Percentiles rank a stretch among this genome's conserved stretches.
phyloP scores from a whole-genome alignment of 2,888 invertebrate species.

The Limnephilus lunatus region DNA sequence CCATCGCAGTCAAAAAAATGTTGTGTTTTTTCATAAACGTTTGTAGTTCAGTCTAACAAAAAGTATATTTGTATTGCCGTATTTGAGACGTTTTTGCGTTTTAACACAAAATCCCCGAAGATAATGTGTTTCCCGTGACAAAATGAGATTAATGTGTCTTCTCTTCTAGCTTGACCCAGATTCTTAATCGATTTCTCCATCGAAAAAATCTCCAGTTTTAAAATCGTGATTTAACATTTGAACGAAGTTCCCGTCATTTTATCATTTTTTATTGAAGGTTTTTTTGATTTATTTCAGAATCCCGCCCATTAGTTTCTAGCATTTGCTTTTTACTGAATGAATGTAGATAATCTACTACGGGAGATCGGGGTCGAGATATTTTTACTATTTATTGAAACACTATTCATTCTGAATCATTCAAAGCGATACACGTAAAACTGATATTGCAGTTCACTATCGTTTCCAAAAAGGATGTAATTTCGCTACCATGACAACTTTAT shows the following conservation, averaged over 20 bases:
- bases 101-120: neutral
- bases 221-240: slow-evolving; percentile 35
- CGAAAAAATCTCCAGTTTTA: slow-evolving; percentile 15
- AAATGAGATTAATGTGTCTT: slow-evolving; percentile 27
- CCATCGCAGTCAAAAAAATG: neutral
- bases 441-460: neutral
- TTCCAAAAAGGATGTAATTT: neutral
- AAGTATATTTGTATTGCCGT: neutral
- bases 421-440: neutral
- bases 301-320: slow-evolving; percentile 18
- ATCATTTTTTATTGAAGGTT: slow-evolving; percentile 7
- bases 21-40: neutral
- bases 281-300: slow-evolving; percentile 8
- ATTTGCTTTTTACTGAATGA: slow-evolving; percentile 27
- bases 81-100: neutral
- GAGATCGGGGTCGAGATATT: neutral
- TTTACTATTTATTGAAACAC: neutral
- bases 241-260: slow-evolving; percentile 16
- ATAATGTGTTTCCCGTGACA: slow-evolving; percentile 41
- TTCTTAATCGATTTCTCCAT: slow-evolving; percentile 34
- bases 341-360: neutral
- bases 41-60: neutral
- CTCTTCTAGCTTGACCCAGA: slow-evolving; percentile 13
- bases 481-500: neutral
- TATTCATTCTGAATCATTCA: neutral